Evolutionary conservation across 2,113 vertebrate genomes (phyloP).

Genomic region (Synodontis membranacea): DNA sequence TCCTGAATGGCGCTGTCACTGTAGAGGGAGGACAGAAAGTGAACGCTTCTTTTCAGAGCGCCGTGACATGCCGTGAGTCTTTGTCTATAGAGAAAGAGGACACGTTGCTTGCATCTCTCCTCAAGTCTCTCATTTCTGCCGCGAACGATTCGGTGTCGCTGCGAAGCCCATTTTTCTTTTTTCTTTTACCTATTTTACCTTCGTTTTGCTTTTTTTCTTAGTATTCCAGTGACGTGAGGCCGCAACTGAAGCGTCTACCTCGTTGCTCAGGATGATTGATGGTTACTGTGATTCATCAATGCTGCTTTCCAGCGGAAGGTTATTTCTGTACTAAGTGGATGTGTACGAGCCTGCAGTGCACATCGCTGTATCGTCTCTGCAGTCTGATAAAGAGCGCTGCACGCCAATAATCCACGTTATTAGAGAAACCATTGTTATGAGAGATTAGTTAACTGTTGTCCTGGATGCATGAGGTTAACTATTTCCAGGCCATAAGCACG

Average conservation of each 20-base stretch:
- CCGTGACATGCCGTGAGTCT: not conserved
- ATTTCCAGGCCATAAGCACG: not conserved
- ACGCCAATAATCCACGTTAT: not conserved
- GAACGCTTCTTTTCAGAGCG: slow-evolving; percentile 3
- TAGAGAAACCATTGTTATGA: not conserved
- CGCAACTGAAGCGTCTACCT: not conserved
- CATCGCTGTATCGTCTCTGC: not conserved
- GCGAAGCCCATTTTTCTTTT: not conserved
- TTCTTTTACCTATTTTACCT: not conserved
- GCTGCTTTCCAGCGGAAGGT: not conserved
- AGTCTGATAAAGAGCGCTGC: not conserved
- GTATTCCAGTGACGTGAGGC: not conserved
- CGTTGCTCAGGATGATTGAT: not conserved
- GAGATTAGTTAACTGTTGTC: not conserved
- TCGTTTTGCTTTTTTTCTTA: not conserved
- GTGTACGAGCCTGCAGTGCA: not conserved
- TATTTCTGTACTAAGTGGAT: not conserved
- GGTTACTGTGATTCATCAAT: not conserved
- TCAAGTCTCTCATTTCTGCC: not conserved
- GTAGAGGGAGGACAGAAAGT: slow-evolving; percentile 28
- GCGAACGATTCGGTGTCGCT: not conserved
- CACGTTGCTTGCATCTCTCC: not conserved
- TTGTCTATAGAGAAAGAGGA: slow-evolving; percentile 3
- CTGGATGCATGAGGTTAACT: not conserved
- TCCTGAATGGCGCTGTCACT: slow-evolving; percentile 9